Base-by-base conservation (phyloP, 2,113 vertebrate species). In the Cheirogaleus medius region DNA sequence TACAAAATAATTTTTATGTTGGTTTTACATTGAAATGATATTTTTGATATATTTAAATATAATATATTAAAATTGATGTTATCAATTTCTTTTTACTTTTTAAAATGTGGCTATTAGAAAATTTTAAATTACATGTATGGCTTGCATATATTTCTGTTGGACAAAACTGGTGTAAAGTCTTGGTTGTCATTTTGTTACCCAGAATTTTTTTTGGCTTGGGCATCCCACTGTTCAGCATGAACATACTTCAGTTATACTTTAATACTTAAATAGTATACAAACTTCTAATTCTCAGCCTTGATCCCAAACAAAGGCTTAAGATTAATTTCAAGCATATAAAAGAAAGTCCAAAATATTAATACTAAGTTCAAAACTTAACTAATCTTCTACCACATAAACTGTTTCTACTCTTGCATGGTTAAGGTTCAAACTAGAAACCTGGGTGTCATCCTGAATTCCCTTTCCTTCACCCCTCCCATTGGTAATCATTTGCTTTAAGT, bases 351-450 rank as follows among this genome's bases (percentile, higher is more conserved):
- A 47, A 91, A 64, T 90, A 77, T 56, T 44, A 76, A 87, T 73
- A 39, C 18, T 91, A 68, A 95, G 8, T 96, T 96, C n/a, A 85
- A 82, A 97, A 49, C 71, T 69, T 21, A 94, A 42, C 82, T 90
- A 39, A 66, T 63, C 77, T 64, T 92, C 37, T 91, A 39, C 76
- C 81, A 73, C 44, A 13, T 80, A 25, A 58, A 90, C 49, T 78
- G 15, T 63, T 93, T 23, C 60, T 95, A 52, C 44, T 90, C 20
- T 25, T 56, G 0, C 52, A 11, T 34, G 39, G 27, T 23, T 90
- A 49, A 68, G 54, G 42, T 56, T 25, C 20, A 82, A 37, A 58
- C 25, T 44, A 32, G 54, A 86, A 80, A 86, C 18, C 54, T 21
- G 8, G 8, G 9, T 49, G 14, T 76, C 64, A 71, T 25, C 34